A percentile compares a stretch with the other conserved stretches of the same genome.
These are phyloP conservation scores for Polia nebulosa DNA, from an alignment of 2,888 invertebrate species.

Conservation along the genomic window DNA sequence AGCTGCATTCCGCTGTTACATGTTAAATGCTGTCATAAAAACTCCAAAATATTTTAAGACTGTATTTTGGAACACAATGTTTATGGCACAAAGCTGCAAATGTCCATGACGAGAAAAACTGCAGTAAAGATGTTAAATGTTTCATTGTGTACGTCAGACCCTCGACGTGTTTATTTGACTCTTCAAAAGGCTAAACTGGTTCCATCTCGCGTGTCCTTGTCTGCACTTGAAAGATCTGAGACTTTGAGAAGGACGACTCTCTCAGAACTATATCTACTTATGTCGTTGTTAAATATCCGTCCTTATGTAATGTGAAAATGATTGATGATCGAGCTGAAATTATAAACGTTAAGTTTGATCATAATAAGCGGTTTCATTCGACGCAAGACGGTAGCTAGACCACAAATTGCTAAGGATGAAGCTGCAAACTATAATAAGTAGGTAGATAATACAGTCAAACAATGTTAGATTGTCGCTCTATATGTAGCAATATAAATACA, in stretches of 20 bases:
- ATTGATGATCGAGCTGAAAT: conserved; percentile 39
- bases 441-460: conserved; percentile 27
- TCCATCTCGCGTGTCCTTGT: conserved; percentile 51
- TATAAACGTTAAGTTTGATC: conserved; percentile 32
- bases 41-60: conserved; percentile 36
- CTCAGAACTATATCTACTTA: conserved; percentile 43
- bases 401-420: conserved; percentile 29
- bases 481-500: conserved; percentile 30
- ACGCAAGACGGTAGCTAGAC: conserved; percentile 8
- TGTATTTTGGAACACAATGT: conserved; percentile 42
- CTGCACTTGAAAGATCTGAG: conserved; percentile 55
- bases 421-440: conserved; percentile 22
- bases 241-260: conserved; percentile 22
- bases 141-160: conserved; percentile 49
- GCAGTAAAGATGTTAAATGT: conserved; percentile 50
- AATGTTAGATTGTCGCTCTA: conserved; percentile 26
- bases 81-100: conserved; percentile 38
- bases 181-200: conserved; percentile 58
- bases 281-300: conserved; percentile 56
- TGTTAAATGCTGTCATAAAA: conserved; percentile 40
- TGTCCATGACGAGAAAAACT: conserved; percentile 40
- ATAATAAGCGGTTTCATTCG: conserved; percentile 22
- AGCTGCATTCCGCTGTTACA: conserved; percentile 14
- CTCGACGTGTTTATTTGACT: conserved; percentile 39
- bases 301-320: conserved; percentile 57